Conservation (phyloP, 2,113 vertebrate genomes). For the Prolemur simus region DNA sequence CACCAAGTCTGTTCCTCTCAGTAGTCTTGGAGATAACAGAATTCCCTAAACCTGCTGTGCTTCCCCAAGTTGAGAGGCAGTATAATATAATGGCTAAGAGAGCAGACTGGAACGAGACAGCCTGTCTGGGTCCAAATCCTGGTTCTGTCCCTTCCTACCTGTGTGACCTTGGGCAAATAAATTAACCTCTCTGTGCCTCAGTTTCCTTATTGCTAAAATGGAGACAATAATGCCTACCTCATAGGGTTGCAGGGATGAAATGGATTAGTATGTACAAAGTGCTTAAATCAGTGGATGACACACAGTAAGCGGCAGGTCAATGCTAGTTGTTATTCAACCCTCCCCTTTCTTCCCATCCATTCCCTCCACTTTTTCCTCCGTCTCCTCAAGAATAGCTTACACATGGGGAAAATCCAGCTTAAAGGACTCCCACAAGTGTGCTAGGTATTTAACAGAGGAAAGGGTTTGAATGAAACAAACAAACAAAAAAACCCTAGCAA, state of each 20-base stretch:
- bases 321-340: neutral
- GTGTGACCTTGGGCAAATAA: neutral
- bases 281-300: neutral
- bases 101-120: neutral
- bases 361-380: neutral
- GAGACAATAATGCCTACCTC: neutral
- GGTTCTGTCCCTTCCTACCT: neutral
- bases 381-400: neutral
- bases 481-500: neutral
- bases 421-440: neutral
- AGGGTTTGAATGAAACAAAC: neutral
- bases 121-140: neutral
- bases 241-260: neutral
- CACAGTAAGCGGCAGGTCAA: neutral
- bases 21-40: neutral
- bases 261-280: neutral
- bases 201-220: conserved; percentile 24
- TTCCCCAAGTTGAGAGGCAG: neutral
- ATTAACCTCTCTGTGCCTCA: neutral
- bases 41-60: neutral
- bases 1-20: neutral
- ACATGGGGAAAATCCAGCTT: neutral
- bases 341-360: neutral
- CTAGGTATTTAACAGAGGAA: conserved; percentile 26
- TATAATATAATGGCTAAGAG: neutral